Percentiles rank a stretch among this genome's conserved stretches.
Conservation (phyloP, 2,797 vertebrate species). For the Periophthalmus magnuspinnatus region DNA sequence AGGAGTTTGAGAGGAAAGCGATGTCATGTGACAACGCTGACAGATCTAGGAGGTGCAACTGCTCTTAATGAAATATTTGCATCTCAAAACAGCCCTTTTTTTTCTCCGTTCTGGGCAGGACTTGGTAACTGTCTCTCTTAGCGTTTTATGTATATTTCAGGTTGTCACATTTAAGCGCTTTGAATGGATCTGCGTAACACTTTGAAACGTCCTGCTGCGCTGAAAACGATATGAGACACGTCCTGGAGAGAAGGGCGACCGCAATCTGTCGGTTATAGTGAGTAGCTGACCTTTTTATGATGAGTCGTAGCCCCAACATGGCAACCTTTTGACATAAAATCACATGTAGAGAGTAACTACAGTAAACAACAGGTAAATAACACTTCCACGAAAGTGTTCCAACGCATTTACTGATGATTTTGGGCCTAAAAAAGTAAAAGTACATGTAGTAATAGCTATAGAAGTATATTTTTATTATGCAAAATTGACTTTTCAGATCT, state of each 20-base stretch:
- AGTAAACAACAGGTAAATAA: not conserved
- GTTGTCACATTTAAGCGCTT: slow-evolving; percentile 60
- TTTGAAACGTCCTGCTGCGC: slow-evolving; percentile 67
- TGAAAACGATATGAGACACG: slow-evolving; percentile 75
- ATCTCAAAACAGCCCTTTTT: slow-evolving; percentile 51
- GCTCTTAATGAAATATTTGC: slow-evolving; percentile 55
- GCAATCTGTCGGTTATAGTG: slow-evolving; percentile 59
- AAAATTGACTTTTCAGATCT: too few species aligned
- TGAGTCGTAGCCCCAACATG: slow-evolving; percentile 49
- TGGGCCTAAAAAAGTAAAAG: not conserved
- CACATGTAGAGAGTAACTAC: not conserved
- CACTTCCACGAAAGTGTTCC: not conserved
- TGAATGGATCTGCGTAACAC: slow-evolving; percentile 45
- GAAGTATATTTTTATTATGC: too few species aligned
- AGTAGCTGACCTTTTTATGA: slow-evolving; percentile 74
- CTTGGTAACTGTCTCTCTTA: slow-evolving; percentile 19
- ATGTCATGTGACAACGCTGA: slow-evolving; percentile 53
- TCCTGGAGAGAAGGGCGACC: slow-evolving; percentile 69
- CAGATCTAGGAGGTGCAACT: slow-evolving; percentile 39
- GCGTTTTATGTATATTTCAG: slow-evolving; percentile 58
- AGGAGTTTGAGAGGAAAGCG: slow-evolving; percentile 48
- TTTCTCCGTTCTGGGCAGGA: slow-evolving; percentile 16
- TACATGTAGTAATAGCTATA: not conserved
- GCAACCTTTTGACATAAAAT: slow-evolving; percentile 34
- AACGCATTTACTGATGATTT: not conserved